Conservation (phyloP, 1,140 invertebrate species). For the Pollicipes pollicipes region DNA sequence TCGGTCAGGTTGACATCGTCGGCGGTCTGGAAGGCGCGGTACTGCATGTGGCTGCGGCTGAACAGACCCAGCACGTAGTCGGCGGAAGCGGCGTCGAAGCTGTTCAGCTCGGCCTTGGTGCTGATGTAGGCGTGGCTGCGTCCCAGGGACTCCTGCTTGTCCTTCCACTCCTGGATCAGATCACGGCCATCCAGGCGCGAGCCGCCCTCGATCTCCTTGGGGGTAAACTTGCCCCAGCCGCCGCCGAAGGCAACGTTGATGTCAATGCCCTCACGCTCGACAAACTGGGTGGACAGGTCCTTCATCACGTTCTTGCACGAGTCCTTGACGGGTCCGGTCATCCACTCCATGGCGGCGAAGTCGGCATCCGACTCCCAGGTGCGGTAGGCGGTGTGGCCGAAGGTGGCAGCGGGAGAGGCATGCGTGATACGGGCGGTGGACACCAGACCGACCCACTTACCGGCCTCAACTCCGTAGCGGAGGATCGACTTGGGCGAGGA, state of each 20-base stretch:
- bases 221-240: slow-evolving; percentile 47
- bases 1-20: slow-evolving; percentile 18
- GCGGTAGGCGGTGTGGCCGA: slow-evolving; percentile 21
- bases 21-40: slow-evolving; percentile 13
- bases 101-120: slow-evolving; percentile 42
- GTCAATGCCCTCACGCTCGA: slow-evolving; percentile 1
- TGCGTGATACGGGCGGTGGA: slow-evolving; percentile 33
- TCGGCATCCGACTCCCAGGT: slow-evolving; percentile 4
- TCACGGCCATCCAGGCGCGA: slow-evolving; percentile 21
- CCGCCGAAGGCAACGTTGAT: slow-evolving; percentile 42
- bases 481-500: slow-evolving; percentile 5
- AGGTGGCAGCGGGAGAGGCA: slow-evolving; percentile 30
- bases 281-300: slow-evolving; percentile 4
- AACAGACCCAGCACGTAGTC: slow-evolving; percentile 48
- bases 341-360: background rate
- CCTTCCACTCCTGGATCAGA: slow-evolving; percentile 26
- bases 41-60: slow-evolving; percentile 18
- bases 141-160: slow-evolving; percentile 22
- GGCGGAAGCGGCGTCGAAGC: slow-evolving; percentile 37
- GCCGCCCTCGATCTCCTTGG: slow-evolving; percentile 30
- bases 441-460: slow-evolving; percentile 31
- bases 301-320: slow-evolving; percentile 3
- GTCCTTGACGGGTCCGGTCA: slow-evolving; percentile 6
- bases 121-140: slow-evolving; percentile 40
- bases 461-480: slow-evolving; percentile 19